These are phyloP conservation scores for Monomorium pharaonis DNA, from an alignment of 1,140 invertebrate species.

Conservation along the genomic window DNA sequence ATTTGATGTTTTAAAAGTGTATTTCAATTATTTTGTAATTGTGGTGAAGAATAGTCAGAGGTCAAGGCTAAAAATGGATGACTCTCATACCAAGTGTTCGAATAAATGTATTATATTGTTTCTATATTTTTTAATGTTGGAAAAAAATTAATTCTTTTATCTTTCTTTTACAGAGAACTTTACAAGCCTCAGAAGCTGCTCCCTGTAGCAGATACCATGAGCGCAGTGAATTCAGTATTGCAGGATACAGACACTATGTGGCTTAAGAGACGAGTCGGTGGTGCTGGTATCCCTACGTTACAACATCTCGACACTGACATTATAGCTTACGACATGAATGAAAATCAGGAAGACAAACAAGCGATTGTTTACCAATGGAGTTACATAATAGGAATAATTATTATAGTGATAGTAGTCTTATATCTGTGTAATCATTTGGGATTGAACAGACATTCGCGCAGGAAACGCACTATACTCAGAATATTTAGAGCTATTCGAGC, in stretches of 20 bases:
- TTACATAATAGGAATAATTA: conserved; percentile 73
- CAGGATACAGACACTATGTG: conserved; percentile 75
- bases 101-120: neutral
- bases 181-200: conserved; percentile 91
- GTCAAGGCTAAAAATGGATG: neutral
- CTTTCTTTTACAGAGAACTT: conserved; percentile 86
- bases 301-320: conserved; percentile 43
- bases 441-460: conserved; percentile 78
- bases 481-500: conserved; percentile 82
- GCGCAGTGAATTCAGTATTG: conserved; percentile 78
- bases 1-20: neutral
- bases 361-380: conserved; percentile 71
- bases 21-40: neutral
- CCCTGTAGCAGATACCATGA: conserved; percentile 85
- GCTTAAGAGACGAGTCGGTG: conserved; percentile 72
- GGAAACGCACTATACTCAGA: conserved; percentile 79
- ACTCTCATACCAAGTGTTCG: neutral
- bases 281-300: conserved; percentile 64
- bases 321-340: conserved; percentile 62
- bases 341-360: conserved; percentile 41
- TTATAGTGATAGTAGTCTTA: conserved; percentile 73
- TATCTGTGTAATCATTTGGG: conserved; percentile 76
- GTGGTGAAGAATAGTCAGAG: conserved; percentile 6
- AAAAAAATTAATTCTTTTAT: neutral
- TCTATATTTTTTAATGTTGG: neutral